Base-by-base conservation (phyloP, 2,888 invertebrate species). In the Ophonus ardosiacus region DNA sequence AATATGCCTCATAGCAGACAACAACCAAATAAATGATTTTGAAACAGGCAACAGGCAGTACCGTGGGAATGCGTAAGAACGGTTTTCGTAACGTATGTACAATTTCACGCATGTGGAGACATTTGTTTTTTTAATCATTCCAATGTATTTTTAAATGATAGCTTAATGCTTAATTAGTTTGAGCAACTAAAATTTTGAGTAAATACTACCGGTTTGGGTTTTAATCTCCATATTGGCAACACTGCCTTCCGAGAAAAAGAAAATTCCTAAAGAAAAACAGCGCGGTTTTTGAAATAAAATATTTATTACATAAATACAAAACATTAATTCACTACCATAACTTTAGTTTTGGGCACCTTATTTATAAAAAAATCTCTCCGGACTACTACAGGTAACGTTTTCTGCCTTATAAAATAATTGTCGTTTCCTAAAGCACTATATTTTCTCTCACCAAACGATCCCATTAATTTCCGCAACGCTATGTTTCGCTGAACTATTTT, bases 401-500 rank as follows among this genome's bases (percentile, higher is more conserved):
- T 95, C 86, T 94, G 94, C 80, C 96, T 91, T 76, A 96, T 85
- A 15, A 93, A 91, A 89, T 92, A 94, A 88, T 94, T 94, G 88
- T 95, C 94, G 92, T 97, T 96, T 8, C 97, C 97, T 86, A 92
- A 89, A 65, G 92, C 93, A 43, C 94, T 94, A 89, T 94, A 97
- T 78, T 93, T 91, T 7, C 90, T 91, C 88, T 94, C 93, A 0
- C 96, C 96, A 71, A 93, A 91, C 18, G 90, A 89, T 0, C 95
- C 96, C 91, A 96, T 91, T 8, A 97, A 89, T 85, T 92, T 91
- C 87, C 96, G 92, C 17, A 97, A 90, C 0, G 96, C 96, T 88
- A 94, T 93, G 90, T 97, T 97, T 89, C 96, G 94, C 87, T 94
- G 92, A 57, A 96, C 89, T 31, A 94, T 89, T 91, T 96, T 96